Evolutionary conservation across 92 coral and sea anemone genomes (phyloP), one percentile per base, ranked within the genome.

Genomic region (Epizoanthus scotinus): DNA sequence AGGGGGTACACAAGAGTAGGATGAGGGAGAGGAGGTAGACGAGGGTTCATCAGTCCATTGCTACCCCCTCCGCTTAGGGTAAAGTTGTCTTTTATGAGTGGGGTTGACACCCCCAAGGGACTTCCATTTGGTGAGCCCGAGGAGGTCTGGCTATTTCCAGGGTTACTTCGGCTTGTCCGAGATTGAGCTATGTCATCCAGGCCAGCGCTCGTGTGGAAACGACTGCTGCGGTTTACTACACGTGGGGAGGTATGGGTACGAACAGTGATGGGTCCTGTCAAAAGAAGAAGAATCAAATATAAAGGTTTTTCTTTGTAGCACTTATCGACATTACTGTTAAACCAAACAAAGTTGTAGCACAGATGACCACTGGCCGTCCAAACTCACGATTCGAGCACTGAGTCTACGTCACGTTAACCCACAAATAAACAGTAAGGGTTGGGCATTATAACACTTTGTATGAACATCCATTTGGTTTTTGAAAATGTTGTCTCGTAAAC

Each of bases 121-220:
- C 94, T 95, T 69, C 94, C 97, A 31, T 85, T 95, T 14, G 98
- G 98, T 47, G 98, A 93, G 57, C 96, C 93, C 3, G 90, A 77
- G 59, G 84, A 71, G 67, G 20, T 69, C 63, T 91, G 89, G 63
- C 40, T 83, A 19, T 64, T 83, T 70, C 84, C 78, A 28, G 85
- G 66, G 61, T 82, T 92, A 20, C 87, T 89, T n/a, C 95, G 95
- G 68, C 91, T 90, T 38, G 87, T 81, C 8, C 97, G 92, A 14
- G 90, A 86, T 40, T 94, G 68, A 49, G 88, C 94, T 71, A 95
- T 87, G 88, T 95, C 98, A 63, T 95, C 98, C 67, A 95, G 81
- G 53, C 98, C 98, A n/a, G 98, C 98, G 68, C 98, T 94, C 42
- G 98, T 95, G 88, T 95, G 98, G 73, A 93, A 95, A 52, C 98